Percentiles rank a stretch among this genome's conserved stretches.
Conservation (phyloP, 2,888 invertebrate species). For the Drosophila greeni region DNA sequence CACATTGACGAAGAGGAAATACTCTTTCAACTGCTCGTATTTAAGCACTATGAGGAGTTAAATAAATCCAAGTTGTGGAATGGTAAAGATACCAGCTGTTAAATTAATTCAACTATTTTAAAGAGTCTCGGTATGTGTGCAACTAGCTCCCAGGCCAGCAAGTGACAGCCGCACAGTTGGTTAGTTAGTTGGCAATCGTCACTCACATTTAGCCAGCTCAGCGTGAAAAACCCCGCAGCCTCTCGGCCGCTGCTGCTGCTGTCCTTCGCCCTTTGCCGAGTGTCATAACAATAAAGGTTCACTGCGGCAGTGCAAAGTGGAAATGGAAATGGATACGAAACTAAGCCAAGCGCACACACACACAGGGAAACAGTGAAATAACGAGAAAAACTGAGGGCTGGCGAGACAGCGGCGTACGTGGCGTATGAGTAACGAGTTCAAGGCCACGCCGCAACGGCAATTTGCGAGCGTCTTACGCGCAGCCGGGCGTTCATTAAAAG, state of each 20-base stretch:
- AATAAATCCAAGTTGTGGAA: not conserved
- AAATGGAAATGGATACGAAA: constrained; percentile 57
- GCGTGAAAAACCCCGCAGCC: constrained; percentile 19
- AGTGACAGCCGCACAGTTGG: constrained; percentile 55
- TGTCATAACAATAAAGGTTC: constrained; percentile 71
- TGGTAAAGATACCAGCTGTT: not conserved
- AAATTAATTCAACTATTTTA: not conserved
- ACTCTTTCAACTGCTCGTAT: not conserved
- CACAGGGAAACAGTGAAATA: constrained; percentile 1
- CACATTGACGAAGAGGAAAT: not conserved
- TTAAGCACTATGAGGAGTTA: no score
- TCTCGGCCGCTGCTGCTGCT: not conserved
- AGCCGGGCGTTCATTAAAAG: constrained; percentile 49
- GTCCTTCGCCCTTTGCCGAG: constrained; percentile 18
- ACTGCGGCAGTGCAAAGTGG: constrained; percentile 50
- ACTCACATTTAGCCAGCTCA: constrained; percentile 56
- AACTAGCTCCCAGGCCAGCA: constrained; percentile 40
- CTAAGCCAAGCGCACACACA: constrained; percentile 25
- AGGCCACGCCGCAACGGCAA: constrained; percentile 52
- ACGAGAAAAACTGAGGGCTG: not conserved
- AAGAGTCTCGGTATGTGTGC: not conserved
- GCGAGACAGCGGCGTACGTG: constrained; percentile 40
- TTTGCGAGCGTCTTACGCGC: constrained; percentile 47
- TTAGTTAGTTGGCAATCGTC: constrained; percentile 62
- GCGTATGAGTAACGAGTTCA: constrained; percentile 71